Conservation (phyloP, 2,888 invertebrate species). For the Trilocha varians region DNA sequence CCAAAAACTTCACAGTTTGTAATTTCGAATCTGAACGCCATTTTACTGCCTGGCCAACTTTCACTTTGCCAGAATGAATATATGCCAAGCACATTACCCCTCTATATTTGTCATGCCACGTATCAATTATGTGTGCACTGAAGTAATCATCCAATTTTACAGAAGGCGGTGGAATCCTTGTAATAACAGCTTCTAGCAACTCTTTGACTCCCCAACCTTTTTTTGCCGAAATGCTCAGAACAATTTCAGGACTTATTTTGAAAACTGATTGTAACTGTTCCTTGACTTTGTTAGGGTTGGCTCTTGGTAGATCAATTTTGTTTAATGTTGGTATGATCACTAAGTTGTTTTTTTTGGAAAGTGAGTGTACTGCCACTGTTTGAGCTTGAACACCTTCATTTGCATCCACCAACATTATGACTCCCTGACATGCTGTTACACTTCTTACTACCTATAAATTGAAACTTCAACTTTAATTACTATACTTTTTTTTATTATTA, state of each 20-base stretch:
- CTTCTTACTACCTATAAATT: conserved; percentile 84
- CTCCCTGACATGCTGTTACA: conserved; percentile 94
- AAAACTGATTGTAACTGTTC: conserved; percentile 87
- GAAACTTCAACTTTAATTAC: too few species aligned
- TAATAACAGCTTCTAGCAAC: conserved; percentile 84
- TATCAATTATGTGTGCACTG: conserved; percentile 91
- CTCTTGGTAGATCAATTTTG: conserved; percentile 95
- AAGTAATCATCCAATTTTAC: conserved; percentile 76
- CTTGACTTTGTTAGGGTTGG: conserved; percentile 87
- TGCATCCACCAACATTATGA: conserved; percentile 94
- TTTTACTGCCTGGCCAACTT: conserved; percentile 82
- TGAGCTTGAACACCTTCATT: conserved; percentile 98
- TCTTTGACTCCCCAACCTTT: conserved; percentile 86
- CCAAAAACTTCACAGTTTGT: conserved; percentile 85
- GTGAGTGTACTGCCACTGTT: conserved; percentile 96
- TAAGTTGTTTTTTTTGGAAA: conserved; percentile 88
- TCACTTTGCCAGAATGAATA: conserved; percentile 82
- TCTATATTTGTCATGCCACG: conserved; percentile 92
- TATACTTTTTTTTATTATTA: too few species aligned
- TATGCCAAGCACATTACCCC: conserved; percentile 86
- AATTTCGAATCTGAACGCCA: conserved; percentile 80
- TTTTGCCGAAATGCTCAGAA: conserved; percentile 94
- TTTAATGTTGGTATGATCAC: conserved; percentile 93
- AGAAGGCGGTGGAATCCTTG: conserved; percentile 82
- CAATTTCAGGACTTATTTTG: conserved; percentile 80